Conservation (phyloP, 2,797 vertebrate genomes). For the Poecilia wingei region DNA sequence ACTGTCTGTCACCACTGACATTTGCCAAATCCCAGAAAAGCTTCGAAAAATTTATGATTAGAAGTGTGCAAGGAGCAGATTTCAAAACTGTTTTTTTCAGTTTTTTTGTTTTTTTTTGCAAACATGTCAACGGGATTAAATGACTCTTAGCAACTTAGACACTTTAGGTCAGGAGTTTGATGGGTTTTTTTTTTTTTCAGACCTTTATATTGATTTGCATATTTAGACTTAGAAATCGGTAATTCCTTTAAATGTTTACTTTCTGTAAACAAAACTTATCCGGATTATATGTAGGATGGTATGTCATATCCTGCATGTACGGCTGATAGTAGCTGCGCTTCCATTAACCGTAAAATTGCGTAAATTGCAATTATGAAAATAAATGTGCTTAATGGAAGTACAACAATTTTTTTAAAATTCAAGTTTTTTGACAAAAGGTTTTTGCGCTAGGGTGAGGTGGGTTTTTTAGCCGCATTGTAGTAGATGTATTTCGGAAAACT, state of each 20-base stretch:
- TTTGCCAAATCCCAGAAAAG: constrained; percentile 48
- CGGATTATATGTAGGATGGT: background rate
- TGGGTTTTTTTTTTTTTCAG: background rate
- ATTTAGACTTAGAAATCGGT: background rate
- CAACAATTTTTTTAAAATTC: too few relatives aligned
- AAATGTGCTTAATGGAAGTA: too few relatives aligned
- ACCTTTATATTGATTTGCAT: constrained; percentile 2
- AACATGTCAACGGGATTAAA: constrained; percentile 42
- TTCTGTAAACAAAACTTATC: constrained; percentile 3
- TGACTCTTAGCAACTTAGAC: constrained; percentile 36
- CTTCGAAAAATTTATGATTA: constrained; percentile 44
- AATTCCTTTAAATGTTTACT: background rate
- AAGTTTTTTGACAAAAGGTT: too few relatives aligned
- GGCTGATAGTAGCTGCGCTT: too few relatives aligned
- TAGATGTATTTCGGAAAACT: too few relatives aligned
- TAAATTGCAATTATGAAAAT: too few relatives aligned
- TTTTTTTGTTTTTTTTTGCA: background rate
- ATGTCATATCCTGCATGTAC: background rate
- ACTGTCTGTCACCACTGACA: constrained; percentile 51
- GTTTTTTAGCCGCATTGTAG: too few relatives aligned
- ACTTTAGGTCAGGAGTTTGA: constrained; percentile 36
- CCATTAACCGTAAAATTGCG: too few relatives aligned
- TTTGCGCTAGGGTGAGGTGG: too few relatives aligned
- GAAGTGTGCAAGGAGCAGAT: constrained; percentile 16
- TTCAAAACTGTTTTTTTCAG: constrained; percentile 16